Base-by-base conservation (phyloP, 1,140 invertebrate genomes). In the Trinorchestia longiramus region DNA sequence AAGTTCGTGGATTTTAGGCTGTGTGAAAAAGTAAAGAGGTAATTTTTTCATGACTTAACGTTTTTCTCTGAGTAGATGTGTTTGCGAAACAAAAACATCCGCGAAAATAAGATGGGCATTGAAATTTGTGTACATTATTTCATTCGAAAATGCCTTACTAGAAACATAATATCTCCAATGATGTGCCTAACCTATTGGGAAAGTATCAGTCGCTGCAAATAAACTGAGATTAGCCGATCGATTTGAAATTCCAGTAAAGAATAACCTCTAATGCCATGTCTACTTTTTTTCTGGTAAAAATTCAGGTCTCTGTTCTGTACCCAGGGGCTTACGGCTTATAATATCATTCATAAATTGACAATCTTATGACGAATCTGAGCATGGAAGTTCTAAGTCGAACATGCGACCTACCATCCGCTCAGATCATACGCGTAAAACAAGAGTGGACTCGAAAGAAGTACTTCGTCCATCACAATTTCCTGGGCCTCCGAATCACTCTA, bases 401-500 rank as follows among this genome's bases (percentile, higher is more conserved):
- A 77, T 77, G 62, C 62, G 62, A 77, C 28, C 62, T 15, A 77
- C 28, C 28, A 77, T 19, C 62, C 28, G 62, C 8, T 77, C 62
- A 77, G 62, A 23, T 23, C 62, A 77, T 15, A 77, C 15, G 15
- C 28, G 1, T 77, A 77, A 77, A 36, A 28, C 62, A 77, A 77
- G 28, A 11, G 62, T 77, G 62, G 28, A 36, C 11, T 23, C 62
- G 62, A 77, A 77, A 77, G 62, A 77, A 77, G 11, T 94, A 44
- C 43, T 94, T 43, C 43, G 92, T 94, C 92, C 44, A 47, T 94
- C 92, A 45, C 92, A 94, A 94, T 94, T 90, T 94, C 6, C 41
- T 28, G 6, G 36, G 43, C 44, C 41, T 45, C 43, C 36, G 92
- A 94, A 94, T 94, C 92, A 94, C 92, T 94, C 44, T 47, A 44